Evolutionary conservation across 2,797 vertebrate species (phyloP).

Genomic region (Halcyon leucocephala): DNA sequence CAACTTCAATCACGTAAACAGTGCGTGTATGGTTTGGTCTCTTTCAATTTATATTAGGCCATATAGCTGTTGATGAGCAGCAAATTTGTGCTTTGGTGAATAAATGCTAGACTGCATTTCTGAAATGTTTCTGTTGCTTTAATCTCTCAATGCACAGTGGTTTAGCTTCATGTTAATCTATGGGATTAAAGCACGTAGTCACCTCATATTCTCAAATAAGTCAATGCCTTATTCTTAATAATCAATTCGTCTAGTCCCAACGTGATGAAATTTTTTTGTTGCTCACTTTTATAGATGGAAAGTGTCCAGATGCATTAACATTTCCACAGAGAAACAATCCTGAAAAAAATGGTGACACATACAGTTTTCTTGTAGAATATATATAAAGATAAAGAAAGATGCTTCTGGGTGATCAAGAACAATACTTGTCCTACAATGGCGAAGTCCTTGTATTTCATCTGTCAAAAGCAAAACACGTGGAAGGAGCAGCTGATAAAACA

Average conservation of each 20-base stretch:
- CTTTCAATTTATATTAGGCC: accelerated
- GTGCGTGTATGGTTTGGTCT: accelerated
- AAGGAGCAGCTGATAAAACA: slow-evolving; percentile 23
- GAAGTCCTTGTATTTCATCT: slow-evolving; percentile 85
- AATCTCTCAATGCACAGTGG: neutral
- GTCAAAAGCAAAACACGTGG: slow-evolving; percentile 32
- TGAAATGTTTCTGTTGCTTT: neutral
- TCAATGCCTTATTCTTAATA: neutral
- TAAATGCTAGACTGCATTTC: neutral
- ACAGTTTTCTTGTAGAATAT: neutral
- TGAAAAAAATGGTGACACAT: neutral
- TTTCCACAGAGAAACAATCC: neutral
- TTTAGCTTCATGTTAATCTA: neutral
- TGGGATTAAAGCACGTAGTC: neutral
- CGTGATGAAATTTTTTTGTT: neutral
- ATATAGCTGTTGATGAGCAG: neutral
- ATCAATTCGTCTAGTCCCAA: neutral
- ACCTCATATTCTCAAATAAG: neutral
- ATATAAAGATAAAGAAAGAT: slow-evolving; percentile 6
- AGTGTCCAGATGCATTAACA: neutral
- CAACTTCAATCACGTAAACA: accelerated
- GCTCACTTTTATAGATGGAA: slow-evolving; percentile 51
- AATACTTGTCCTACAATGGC: slow-evolving; percentile 80
- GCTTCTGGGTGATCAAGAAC: slow-evolving; percentile 52
- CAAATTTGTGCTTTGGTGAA: neutral